Conservation (phyloP, 2,888 invertebrate genomes). For the Isoperla grammatica region DNA sequence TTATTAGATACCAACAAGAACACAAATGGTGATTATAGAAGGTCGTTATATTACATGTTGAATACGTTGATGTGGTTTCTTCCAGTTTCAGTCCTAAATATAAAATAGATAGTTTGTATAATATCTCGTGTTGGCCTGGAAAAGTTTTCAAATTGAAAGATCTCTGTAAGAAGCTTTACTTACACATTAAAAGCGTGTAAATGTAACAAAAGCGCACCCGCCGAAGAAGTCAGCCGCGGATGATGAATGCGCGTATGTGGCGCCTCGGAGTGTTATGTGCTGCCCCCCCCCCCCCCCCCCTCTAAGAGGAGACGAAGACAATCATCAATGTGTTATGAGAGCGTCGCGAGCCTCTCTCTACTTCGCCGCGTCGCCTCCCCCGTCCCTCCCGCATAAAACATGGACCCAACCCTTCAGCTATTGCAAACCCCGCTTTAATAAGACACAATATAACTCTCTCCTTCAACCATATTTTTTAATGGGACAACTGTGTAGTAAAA, state of each 20-base stretch:
- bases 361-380: not conserved
- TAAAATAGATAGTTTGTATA: too few relatives aligned
- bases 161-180: too few relatives aligned
- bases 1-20: too few relatives aligned
- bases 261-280: constrained; percentile 5
- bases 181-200: not conserved
- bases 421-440: constrained; percentile 4
- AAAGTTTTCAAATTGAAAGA: too few relatives aligned
- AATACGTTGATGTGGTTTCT: too few relatives aligned
- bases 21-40: too few relatives aligned
- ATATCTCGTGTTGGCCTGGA: too few relatives aligned
- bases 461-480: not conserved
- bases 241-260: constrained; percentile 8
- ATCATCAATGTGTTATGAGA: constrained; percentile 4
- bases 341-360: too few relatives aligned
- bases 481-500: constrained; percentile 9
- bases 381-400: not conserved
- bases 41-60: too few relatives aligned
- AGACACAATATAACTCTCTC: constrained; percentile 6
- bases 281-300: not conserved
- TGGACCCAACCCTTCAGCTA: constrained; percentile 1
- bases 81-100: too few relatives aligned
- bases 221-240: not conserved
- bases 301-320: not conserved
- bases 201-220: not conserved